Conservation (phyloP, 1,140 invertebrate genomes). For the Spodoptera frugiperda region DNA sequence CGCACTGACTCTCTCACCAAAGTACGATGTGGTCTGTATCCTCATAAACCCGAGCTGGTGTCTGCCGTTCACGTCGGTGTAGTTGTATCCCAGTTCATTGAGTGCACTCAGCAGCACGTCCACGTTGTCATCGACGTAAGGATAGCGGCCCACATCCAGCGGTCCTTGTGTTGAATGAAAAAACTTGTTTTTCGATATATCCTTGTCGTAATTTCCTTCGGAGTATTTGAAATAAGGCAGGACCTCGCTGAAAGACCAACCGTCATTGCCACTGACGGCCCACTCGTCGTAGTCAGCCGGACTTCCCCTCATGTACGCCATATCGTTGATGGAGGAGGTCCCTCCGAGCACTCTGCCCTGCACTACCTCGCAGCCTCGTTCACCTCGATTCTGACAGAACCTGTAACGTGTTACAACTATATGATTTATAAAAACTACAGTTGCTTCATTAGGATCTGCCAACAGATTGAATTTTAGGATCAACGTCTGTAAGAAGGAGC, state of each 20-base stretch:
- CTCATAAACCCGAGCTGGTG: slow-evolving; percentile 85
- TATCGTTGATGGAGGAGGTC: slow-evolving; percentile 92
- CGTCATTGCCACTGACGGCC: slow-evolving; percentile 87
- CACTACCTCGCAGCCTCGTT: slow-evolving; percentile 74
- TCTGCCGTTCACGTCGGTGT: slow-evolving; percentile 83
- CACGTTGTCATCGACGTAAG: slow-evolving; percentile 77
- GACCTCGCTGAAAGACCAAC: slow-evolving; percentile 90
- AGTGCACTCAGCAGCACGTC: slow-evolving; percentile 82
- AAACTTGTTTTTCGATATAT: slow-evolving; percentile 77
- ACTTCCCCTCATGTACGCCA: slow-evolving; percentile 93
- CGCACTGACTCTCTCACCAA: slow-evolving; percentile 82
- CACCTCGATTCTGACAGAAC: slow-evolving; percentile 73
- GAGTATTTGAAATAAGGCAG: slow-evolving; percentile 89
- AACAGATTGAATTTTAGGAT: slow-evolving; percentile 18
- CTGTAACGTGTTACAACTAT: slow-evolving; percentile 64
- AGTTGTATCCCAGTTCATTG: slow-evolving; percentile 80
- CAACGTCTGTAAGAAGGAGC: background rate
- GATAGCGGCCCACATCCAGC: slow-evolving; percentile 78
- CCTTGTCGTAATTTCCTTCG: slow-evolving; percentile 83
- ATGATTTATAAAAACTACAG: slow-evolving; percentile 69
- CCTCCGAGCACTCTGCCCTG: slow-evolving; percentile 92
- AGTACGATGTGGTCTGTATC: slow-evolving; percentile 80
- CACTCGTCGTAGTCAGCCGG: slow-evolving; percentile 90
- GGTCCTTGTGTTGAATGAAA: slow-evolving; percentile 80
- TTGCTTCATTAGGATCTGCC: slow-evolving; percentile 41